Evolutionary conservation across 2,797 vertebrate genomes (phyloP), one percentile per base, ranked within the genome.

Genomic region (Parauchenoglanis punctatus): DNA sequence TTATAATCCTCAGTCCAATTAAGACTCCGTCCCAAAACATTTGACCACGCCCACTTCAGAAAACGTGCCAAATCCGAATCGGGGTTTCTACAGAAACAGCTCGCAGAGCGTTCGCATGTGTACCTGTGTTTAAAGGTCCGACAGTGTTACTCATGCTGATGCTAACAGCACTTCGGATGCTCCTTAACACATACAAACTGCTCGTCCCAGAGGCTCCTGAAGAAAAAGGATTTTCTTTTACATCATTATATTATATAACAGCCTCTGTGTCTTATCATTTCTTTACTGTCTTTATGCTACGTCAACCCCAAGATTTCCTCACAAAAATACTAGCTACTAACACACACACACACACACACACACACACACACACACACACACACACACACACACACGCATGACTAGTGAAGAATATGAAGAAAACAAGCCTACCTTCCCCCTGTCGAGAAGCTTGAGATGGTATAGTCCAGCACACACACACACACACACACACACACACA

Each of bases 351-450:
- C 78, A 80, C 70, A n/a, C 12, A 80, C 80, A 77, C 61, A 73
- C 59, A 52, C 35, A 75, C 73, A 63, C 61, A 65, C 54, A 31
- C 73, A 40, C 52, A 49, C 59, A 61, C 58, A 84, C 46, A 81
- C 68, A 77, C n/a, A 61, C n/a, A n/a, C n/a, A n/a, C n/a, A n/a
- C n/a, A n/a, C n/a, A n/a, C n/a, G n/a, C n/a, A 35, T 35, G 35
- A 49, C 28, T 1, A 10, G 46, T 49, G 8, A 49, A 49, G 10
- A 85, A 46, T 23, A 4, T 25, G 44, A 46, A 44, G 70, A 46
- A 25, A 68, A 68, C 18, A 25, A 35, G n/a, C 2, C 15, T 17
- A 2, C 0, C 65, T 23, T 40, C 56, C 70, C 58, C 70, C 63
- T 40, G 7, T 31, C n/a, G 17, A 46, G 25, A 8, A 28, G 13